phyloP scores from a whole-genome alignment of 2,888 invertebrate species.

The Aleiodes alternator region DNA sequence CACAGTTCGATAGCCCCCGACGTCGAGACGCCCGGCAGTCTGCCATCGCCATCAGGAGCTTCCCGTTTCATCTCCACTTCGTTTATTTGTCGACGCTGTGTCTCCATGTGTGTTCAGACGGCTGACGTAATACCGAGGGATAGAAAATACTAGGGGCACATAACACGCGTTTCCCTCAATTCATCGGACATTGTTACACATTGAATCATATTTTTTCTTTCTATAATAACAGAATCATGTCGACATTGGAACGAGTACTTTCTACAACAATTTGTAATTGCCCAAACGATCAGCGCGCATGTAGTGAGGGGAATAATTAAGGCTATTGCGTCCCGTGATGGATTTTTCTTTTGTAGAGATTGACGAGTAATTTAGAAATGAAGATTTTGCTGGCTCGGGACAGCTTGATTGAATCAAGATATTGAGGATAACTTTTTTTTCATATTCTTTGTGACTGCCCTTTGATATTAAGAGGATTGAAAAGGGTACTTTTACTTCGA shows the following conservation, averaged over 20 bases:
- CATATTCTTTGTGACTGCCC: constrained; percentile 35
- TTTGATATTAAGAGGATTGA: constrained; percentile 22
- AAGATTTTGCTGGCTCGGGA: background rate
- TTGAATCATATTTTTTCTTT: constrained; percentile 13
- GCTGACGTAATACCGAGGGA: constrained; percentile 39
- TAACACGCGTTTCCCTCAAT: constrained; percentile 26
- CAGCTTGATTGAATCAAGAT: constrained; percentile 20
- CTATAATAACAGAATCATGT: background rate
- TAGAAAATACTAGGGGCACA: constrained; percentile 22
- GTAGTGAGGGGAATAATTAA: too few relatives aligned
- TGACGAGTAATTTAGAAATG: constrained; percentile 9
- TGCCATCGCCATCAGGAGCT: constrained; percentile 64
- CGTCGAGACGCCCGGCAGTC: constrained; percentile 73
- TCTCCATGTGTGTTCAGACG: constrained; percentile 52
- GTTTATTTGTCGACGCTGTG: constrained; percentile 46
- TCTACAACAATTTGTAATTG: too few relatives aligned
- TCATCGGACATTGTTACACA: constrained; percentile 30
- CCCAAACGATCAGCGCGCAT: too few relatives aligned
- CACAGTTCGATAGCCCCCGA: constrained; percentile 68
- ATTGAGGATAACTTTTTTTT: constrained; percentile 27
- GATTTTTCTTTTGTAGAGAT: background rate
- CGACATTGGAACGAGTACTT: too few relatives aligned
- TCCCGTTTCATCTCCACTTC: constrained; percentile 57
- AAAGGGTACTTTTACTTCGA: constrained; percentile 26
- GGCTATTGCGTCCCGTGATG: background rate